phyloP scores from a whole-genome alignment of 2,113 vertebrate genomes.

The Anolis sagrei region DNA sequence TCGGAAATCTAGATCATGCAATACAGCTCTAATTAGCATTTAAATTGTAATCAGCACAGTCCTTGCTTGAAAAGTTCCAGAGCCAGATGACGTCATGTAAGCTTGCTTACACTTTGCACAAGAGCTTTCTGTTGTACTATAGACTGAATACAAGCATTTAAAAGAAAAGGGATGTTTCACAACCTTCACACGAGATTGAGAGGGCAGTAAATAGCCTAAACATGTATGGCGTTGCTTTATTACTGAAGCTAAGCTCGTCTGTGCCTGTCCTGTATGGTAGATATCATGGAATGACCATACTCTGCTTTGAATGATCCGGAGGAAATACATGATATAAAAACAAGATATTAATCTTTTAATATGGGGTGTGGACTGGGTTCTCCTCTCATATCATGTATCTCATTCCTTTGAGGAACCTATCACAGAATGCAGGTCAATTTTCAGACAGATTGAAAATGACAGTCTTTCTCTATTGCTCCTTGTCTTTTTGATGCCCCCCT shows the following conservation, averaged over 20 bases:
- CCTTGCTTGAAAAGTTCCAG: background rate
- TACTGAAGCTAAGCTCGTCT: background rate
- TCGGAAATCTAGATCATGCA: background rate
- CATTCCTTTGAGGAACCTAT: too few relatives aligned
- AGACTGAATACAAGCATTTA: background rate
- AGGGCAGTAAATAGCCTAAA: background rate
- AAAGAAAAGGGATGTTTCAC: background rate
- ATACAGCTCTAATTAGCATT: background rate
- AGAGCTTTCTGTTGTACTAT: background rate
- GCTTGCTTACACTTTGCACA: background rate
- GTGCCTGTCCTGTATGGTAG: background rate
- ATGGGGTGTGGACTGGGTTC: too few relatives aligned
- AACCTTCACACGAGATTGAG: background rate
- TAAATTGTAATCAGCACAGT: conserved; percentile 3
- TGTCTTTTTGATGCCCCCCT: too few relatives aligned
- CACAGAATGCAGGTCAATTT: too few relatives aligned
- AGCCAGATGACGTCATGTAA: background rate
- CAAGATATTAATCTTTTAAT: too few relatives aligned
- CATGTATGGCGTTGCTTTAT: background rate
- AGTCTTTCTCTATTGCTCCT: too few relatives aligned
- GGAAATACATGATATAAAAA: background rate
- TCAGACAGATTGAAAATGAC: too few relatives aligned
- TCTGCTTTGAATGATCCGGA: background rate
- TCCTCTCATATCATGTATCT: too few relatives aligned
- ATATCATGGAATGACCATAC: background rate